These are phyloP conservation scores for Mesocricetus auratus DNA, from an alignment of 2,113 vertebrate genomes.

Conservation along the genomic window DNA sequence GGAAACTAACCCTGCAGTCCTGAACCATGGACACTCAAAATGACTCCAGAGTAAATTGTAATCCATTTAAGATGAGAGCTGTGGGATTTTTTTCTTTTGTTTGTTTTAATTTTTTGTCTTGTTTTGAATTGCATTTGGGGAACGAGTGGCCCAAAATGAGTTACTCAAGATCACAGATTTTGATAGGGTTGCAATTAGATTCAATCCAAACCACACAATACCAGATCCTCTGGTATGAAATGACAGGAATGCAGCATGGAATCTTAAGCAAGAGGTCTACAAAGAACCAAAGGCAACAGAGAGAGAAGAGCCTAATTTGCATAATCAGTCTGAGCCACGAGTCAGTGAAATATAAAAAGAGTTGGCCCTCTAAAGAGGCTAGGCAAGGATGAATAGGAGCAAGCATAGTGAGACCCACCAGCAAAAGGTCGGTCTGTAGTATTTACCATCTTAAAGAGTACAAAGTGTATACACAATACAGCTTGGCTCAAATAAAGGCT, in stretches of 20 bases:
- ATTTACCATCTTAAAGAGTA: background rate
- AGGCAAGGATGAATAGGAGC: background rate
- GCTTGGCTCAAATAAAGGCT: background rate
- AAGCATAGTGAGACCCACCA: rapidly evolving
- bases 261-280: background rate
- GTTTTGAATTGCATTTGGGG: background rate
- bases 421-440: background rate
- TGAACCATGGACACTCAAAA: background rate
- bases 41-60: background rate
- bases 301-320: background rate
- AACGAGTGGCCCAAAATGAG: background rate
- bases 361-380: background rate
- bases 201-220: background rate
- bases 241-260: background rate
- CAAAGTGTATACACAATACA: background rate
- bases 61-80: background rate
- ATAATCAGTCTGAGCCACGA: background rate
- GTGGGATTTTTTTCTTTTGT: background rate
- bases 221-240: background rate
- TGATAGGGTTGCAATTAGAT: background rate
- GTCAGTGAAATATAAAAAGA: background rate
- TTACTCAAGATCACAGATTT: background rate
- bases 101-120: too few species aligned
- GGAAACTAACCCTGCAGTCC: background rate
- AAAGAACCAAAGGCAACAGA: background rate